A percentile compares a stretch with the other conserved stretches of the same genome.
These are phyloP conservation scores for Actinia tenebrosa DNA, from an alignment of 64 coral and sea anemone genomes.

Conservation along the genomic window DNA sequence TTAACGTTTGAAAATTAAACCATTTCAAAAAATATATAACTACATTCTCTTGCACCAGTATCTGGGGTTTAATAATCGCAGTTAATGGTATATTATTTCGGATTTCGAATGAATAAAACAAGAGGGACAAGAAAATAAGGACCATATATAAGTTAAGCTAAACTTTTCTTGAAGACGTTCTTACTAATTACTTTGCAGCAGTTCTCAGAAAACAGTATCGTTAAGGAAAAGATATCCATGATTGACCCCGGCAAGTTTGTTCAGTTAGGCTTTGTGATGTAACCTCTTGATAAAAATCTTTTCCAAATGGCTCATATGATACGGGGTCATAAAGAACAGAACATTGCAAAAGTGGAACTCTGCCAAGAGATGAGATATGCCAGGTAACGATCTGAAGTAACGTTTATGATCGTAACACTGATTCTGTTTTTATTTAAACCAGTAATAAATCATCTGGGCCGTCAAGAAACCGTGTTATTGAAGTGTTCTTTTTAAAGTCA, in stretches of 20 bases:
- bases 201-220: neutral
- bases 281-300: neutral
- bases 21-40: neutral
- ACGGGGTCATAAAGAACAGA: neutral
- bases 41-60: neutral
- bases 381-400: neutral
- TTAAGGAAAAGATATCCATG: neutral
- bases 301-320: neutral
- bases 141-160: no score
- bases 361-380: neutral
- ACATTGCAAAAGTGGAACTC: neutral
- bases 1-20: neutral
- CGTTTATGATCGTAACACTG: no score
- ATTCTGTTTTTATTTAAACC: neutral
- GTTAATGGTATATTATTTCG: no score
- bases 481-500: neutral
- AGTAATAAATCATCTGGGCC: neutral
- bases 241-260: neutral
- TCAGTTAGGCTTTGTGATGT: neutral
- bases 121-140: no score
- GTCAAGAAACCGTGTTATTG: neutral
- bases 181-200: no score
- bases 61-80: no score
- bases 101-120: no score
- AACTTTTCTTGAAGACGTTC: no score